Percentiles rank a stretch among this genome's conserved stretches.
Evolutionary conservation across 2,797 vertebrate species (phyloP).

Genomic region (Chaetophractus vellerosus): DNA sequence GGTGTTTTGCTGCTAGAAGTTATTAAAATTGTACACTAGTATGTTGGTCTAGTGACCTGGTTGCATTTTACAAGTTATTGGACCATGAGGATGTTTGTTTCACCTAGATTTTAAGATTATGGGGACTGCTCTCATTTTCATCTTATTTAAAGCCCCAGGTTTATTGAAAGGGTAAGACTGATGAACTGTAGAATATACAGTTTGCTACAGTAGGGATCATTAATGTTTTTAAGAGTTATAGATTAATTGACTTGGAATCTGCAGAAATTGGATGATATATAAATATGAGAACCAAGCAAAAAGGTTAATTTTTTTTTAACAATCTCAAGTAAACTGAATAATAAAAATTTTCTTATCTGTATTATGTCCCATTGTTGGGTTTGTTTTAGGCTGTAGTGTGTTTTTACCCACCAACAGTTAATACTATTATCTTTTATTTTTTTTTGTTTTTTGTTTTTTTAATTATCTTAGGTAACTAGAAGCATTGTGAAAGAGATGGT

Average conservation of each 20-base stretch:
- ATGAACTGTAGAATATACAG: conserved; percentile 55
- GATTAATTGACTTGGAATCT: conserved; percentile 67
- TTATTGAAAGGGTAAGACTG: conserved; percentile 71
- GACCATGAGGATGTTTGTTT: conserved; percentile 72
- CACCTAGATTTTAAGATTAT: conserved; percentile 75
- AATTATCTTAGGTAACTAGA: conserved; percentile 51
- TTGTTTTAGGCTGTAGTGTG: conserved; percentile 73
- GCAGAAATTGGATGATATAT: conserved; percentile 64
- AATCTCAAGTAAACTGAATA: conserved; percentile 73
- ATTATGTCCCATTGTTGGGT: conserved; percentile 71
- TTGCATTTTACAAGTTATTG: conserved; percentile 66
- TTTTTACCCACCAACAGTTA: conserved; percentile 58
- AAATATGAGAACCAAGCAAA: conserved; percentile 71
- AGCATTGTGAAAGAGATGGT: conserved; percentile 53
- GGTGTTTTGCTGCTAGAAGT: conserved; percentile 85
- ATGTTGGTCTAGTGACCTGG: conserved; percentile 74
- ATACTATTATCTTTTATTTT: conserved; percentile 53
- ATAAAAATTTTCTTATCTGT: conserved; percentile 76
- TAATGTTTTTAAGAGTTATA: conserved; percentile 73
- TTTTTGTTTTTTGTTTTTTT: conserved; percentile 7
- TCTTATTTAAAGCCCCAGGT: conserved; percentile 67
- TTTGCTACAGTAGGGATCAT: conserved; percentile 69
- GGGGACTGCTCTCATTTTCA: conserved; percentile 64
- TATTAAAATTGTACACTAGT: conserved; percentile 82
- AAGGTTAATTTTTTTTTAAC: conserved; percentile 61